phyloP scores from a whole-genome alignment of 2,888 invertebrate genomes.

The Pheosia gnoma region DNA sequence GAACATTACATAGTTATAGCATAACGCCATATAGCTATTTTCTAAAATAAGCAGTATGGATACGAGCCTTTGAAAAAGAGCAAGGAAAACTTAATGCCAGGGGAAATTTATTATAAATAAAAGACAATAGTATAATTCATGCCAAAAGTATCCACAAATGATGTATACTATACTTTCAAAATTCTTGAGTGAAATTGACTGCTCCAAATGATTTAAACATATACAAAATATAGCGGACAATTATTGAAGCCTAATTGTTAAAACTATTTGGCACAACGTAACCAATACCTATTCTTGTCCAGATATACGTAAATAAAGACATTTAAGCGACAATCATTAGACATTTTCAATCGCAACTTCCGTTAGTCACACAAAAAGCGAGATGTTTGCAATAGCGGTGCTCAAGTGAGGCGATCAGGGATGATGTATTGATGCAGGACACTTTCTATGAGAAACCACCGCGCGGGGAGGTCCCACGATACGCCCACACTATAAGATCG shows the following conservation, averaged over 20 bases:
- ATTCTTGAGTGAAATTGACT: too few species aligned
- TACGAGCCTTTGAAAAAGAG: too few species aligned
- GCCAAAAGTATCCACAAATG: too few species aligned
- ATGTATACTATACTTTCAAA: too few species aligned
- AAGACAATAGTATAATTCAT: too few species aligned
- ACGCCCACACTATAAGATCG: slow-evolving; percentile 20
- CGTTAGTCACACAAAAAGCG: slow-evolving; percentile 34
- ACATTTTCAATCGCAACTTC: slow-evolving; percentile 24
- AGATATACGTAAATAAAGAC: slow-evolving; percentile 6
- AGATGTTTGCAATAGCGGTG: slow-evolving; percentile 31
- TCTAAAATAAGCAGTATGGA: slow-evolving; percentile 2
- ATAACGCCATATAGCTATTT: slow-evolving; percentile 3
- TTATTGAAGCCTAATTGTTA: too few species aligned
- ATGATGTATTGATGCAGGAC: slow-evolving; percentile 30
- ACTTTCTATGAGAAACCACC: slow-evolving; percentile 58
- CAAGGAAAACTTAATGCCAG: too few species aligned
- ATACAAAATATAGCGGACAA: too few species aligned
- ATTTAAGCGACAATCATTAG: slow-evolving; percentile 17
- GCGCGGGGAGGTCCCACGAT: slow-evolving; percentile 59
- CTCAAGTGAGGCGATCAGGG: slow-evolving; percentile 46
- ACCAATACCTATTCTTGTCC: neutral
- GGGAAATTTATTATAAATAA: too few species aligned
- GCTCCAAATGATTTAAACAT: too few species aligned
- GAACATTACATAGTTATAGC: slow-evolving; percentile 15
- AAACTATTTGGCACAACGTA: neutral